Evolutionary conservation across 2,888 invertebrate species (phyloP), one percentile per base, ranked within the genome.

Genomic region (Lucinisca nassula): DNA sequence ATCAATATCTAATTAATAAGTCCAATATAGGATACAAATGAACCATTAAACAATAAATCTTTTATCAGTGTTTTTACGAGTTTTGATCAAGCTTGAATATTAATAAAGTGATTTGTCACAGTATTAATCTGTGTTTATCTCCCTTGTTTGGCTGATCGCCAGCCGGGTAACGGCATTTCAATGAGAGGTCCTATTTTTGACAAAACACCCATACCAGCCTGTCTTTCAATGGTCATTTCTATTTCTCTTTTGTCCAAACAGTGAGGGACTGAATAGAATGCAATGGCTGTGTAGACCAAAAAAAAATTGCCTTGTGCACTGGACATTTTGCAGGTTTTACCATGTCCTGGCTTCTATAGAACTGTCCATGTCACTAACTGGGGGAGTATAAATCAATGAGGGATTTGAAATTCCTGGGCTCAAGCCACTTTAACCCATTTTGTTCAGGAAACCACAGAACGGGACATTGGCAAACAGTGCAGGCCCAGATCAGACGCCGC

Each of bases 351-450:
- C 45, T 12, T 30, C 17, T 35, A 67, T 67, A 67, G 67, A 1
- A 35, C 35, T 67, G 67, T 67, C 67, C 67, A 32, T 67, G 67
- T 67, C 67, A 67, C 35, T 67, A 67, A 67, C 24, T 67, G 32
- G 35, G n/a, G 35, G 24, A 17, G 35, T 67, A 67, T 67, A 67
- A 67, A 67, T 67, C 67, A 67, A 67, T 67, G 67, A 67, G 35
- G 35, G 30, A 67, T 35, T 67, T 35, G 35, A 67, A 67, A 67
- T 67, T 67, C 67, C 67, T 30, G 17, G 17, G 67, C 67, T 67
- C 67, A 67, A 67, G 67, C 67, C 67, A 67, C 58, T 67, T 67
- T 67, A n/a, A n/a, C n/a, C n/a, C n/a, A n/a, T n/a, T n/a, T n/a
- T n/a, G n/a, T n/a, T n/a, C n/a, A n/a, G n/a, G n/a, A n/a, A n/a